Conservation (phyloP, 2,888 invertebrate genomes). For the Drosophila robusta region DNA sequence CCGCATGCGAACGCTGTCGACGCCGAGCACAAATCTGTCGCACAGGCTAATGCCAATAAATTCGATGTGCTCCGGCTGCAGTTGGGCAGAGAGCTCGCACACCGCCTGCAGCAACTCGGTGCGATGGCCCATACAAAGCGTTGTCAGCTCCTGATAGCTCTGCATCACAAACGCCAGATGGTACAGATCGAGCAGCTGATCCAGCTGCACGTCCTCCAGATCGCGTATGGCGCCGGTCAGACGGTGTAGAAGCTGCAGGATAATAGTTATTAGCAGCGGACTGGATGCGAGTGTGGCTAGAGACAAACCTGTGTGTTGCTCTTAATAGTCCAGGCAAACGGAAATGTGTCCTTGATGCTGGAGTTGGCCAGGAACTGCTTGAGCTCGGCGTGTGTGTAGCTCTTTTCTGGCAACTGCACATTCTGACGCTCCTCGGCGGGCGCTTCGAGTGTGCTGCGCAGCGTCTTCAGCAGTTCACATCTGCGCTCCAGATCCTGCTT, state of each 20-base stretch:
- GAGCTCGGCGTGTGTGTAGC: conserved; percentile 27
- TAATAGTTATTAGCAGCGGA: neutral
- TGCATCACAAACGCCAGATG: conserved; percentile 54
- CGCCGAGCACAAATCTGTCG: conserved; percentile 27
- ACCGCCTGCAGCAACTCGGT: conserved; percentile 34
- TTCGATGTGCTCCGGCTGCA: conserved; percentile 14
- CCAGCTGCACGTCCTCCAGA: neutral
- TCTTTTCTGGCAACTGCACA: neutral
- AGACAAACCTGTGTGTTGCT: neutral
- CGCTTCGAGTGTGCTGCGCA: neutral
- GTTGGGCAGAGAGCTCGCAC: neutral
- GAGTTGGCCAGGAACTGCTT: conserved; percentile 42
- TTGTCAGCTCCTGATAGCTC: conserved; percentile 18
- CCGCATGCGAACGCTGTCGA: conserved; percentile 28
- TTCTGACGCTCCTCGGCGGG: neutral
- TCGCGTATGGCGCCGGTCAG: conserved; percentile 4
- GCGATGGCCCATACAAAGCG: conserved; percentile 25
- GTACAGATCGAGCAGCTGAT: conserved; percentile 47
- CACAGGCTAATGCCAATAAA: conserved; percentile 39
- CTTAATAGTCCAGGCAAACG: neutral
- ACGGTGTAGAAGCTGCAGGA: conserved; percentile 15
- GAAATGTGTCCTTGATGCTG: conserved; percentile 15
- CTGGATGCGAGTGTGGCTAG: neutral
- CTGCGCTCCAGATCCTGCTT: neutral
- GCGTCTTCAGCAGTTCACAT: neutral